Conservation (phyloP, 2,797 vertebrate genomes). For the Rhabdophis nuchalis region DNA sequence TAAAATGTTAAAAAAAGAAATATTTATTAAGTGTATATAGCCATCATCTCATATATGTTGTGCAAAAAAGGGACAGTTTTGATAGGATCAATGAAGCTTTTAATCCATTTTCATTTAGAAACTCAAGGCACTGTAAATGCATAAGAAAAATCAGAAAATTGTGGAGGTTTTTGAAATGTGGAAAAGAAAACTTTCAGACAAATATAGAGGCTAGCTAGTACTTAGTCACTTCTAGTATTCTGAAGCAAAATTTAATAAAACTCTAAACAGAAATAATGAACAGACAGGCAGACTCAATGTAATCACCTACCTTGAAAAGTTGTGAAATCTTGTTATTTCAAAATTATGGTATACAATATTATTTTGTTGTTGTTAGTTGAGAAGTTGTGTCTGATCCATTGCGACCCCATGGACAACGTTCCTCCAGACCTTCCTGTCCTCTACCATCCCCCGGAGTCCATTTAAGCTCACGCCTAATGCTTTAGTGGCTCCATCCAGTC, state of each 20-base stretch:
- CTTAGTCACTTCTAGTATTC: neutral
- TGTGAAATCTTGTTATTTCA: neutral
- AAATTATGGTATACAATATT: neutral
- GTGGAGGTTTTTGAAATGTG: no score
- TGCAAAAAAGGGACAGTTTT: slow-evolving; percentile 38
- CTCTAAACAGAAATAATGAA: neutral
- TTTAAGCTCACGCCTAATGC: no score
- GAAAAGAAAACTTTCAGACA: no score
- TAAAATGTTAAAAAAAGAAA: no score
- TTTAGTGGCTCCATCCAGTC: no score
- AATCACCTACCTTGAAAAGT: neutral
- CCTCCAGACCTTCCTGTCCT: no score
- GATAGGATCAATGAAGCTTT: slow-evolving; percentile 5
- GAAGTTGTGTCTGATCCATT: no score
- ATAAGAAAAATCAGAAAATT: neutral
- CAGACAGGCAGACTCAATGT: neutral
- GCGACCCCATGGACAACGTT: no score
- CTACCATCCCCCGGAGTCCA: no score
- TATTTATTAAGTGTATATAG: neutral
- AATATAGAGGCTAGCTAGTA: neutral
- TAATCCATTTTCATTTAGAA: neutral
- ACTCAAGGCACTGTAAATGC: neutral
- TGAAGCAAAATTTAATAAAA: neutral
- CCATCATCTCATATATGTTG: slow-evolving; percentile 19
- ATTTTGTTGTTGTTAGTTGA: neutral